These are phyloP conservation scores for Neodontobutis hainanensis DNA, from an alignment of 2,113 vertebrate species.

Conservation along the genomic window DNA sequence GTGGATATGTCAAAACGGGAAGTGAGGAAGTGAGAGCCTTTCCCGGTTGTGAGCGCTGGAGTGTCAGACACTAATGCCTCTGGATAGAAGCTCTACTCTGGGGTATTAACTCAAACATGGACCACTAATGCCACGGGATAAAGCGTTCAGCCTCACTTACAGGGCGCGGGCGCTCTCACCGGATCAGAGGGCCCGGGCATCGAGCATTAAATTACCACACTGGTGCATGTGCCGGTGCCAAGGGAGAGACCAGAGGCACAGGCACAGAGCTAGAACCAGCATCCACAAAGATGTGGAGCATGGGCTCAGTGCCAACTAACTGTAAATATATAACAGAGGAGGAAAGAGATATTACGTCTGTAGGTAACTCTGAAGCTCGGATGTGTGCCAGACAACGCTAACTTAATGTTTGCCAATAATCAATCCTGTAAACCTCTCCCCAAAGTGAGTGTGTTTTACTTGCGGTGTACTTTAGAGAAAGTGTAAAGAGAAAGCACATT, in stretches of 20 bases:
- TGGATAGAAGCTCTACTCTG: constrained; percentile 68
- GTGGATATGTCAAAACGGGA: constrained; percentile 1
- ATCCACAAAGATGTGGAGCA: constrained; percentile 31
- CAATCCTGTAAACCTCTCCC: neutral
- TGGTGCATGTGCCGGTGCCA: constrained; percentile 48
- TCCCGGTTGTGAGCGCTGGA: constrained; percentile 55
- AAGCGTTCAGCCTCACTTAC: constrained; percentile 74
- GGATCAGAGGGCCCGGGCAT: constrained; percentile 65
- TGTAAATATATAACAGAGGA: constrained; percentile 30
- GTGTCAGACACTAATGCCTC: constrained; percentile 74
- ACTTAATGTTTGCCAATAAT: constrained; percentile 9
- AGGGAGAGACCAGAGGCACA: constrained; percentile 49
- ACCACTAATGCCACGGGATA: constrained; percentile 73
- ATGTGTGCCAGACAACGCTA: neutral
- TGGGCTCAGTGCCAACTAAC: constrained; percentile 31
- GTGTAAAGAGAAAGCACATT: too few relatives aligned
- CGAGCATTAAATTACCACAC: constrained; percentile 69
- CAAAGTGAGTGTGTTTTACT: too few relatives aligned
- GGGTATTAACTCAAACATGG: constrained; percentile 80
- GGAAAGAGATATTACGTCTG: constrained; percentile 5
- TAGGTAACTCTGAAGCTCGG: constrained; percentile 7
- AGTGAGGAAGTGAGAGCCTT: constrained; percentile 35
- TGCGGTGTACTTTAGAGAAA: too few relatives aligned
- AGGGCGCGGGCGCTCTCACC: constrained; percentile 64
- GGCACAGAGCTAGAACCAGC: constrained; percentile 25